A percentile compares a stretch with the other conserved stretches of the same genome.
phyloP scores from a whole-genome alignment of 2,113 vertebrate species.

The Synchiropus splendidus region DNA sequence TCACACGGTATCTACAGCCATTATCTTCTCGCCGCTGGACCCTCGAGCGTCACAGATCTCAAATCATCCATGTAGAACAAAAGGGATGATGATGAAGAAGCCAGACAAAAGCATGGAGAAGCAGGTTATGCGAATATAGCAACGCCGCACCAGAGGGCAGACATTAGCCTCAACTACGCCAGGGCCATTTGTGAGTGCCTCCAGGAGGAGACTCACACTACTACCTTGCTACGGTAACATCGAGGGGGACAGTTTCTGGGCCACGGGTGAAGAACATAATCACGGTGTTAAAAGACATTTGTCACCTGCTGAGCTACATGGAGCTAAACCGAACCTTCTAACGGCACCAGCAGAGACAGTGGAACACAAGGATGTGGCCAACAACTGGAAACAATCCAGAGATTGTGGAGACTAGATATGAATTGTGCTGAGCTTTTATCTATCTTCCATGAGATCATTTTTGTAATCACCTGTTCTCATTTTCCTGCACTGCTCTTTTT shows the following conservation, averaged over 20 bases:
- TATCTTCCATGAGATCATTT: too few relatives aligned
- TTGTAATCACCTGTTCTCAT: too few relatives aligned
- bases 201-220: slow-evolving; percentile 17
- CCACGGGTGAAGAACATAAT: slow-evolving; percentile 27
- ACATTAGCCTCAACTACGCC: slow-evolving; percentile 11
- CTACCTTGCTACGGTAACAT: slow-evolving; percentile 21
- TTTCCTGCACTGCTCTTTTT: neutral
- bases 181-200: slow-evolving; percentile 24
- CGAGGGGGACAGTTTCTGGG: slow-evolving; percentile 26
- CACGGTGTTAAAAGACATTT: slow-evolving; percentile 9
- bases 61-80: slow-evolving; percentile 39
- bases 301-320: slow-evolving; percentile 1
- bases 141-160: slow-evolving; percentile 15
- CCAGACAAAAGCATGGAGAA: slow-evolving; percentile 23
- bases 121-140: slow-evolving; percentile 36
- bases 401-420: too few relatives aligned
- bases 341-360: too few relatives aligned
- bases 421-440: too few relatives aligned
- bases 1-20: slow-evolving; percentile 32
- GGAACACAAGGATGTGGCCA: too few relatives aligned
- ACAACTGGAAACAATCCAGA: too few relatives aligned
- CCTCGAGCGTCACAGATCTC: slow-evolving; percentile 12
- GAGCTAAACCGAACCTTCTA: slow-evolving; percentile 2
- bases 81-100: slow-evolving; percentile 41
- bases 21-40: slow-evolving; percentile 33